Percentiles rank a stretch among this genome's conserved stretches.
These are phyloP conservation scores for Channa argus DNA, from an alignment of 2,113 vertebrate genomes.

Conservation along the genomic window DNA sequence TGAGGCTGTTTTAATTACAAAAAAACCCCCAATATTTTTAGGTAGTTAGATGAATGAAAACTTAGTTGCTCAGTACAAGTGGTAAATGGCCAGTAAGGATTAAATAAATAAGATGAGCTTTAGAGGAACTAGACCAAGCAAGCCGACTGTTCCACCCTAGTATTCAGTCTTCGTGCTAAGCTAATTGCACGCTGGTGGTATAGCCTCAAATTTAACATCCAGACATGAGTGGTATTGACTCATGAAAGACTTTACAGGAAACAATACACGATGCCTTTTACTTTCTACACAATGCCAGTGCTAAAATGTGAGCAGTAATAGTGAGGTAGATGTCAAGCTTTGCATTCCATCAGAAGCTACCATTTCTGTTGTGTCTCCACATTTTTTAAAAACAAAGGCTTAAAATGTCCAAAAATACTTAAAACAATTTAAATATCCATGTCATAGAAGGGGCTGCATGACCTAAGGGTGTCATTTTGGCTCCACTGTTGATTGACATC, in stretches of 20 bases:
- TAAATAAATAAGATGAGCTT: too few relatives aligned
- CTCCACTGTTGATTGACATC: not conserved
- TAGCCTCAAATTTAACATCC: not conserved
- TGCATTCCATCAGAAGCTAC: not conserved
- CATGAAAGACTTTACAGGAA: not conserved
- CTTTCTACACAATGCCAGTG: not conserved
- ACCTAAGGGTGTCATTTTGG: conserved; percentile 26
- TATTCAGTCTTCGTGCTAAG: too few relatives aligned
- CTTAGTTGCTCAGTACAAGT: too few relatives aligned
- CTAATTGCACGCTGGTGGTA: too few relatives aligned
- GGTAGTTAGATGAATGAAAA: too few relatives aligned
- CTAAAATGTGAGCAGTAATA: too few relatives aligned
- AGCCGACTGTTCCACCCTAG: too few relatives aligned
- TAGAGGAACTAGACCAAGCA: too few relatives aligned
- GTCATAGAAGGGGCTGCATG: conserved; percentile 71
- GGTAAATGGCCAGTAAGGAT: too few relatives aligned
- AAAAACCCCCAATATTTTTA: too few relatives aligned
- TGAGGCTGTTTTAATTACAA: too few relatives aligned
- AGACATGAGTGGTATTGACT: not conserved
- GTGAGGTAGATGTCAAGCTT: not conserved
- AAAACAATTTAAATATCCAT: not conserved
- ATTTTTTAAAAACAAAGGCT: too few relatives aligned
- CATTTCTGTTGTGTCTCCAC: not conserved
- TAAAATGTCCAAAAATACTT: not conserved
- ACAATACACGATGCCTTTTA: not conserved